phyloP scores from a whole-genome alignment of 2,113 vertebrate genomes.

The Dendrocopos noguchii region DNA sequence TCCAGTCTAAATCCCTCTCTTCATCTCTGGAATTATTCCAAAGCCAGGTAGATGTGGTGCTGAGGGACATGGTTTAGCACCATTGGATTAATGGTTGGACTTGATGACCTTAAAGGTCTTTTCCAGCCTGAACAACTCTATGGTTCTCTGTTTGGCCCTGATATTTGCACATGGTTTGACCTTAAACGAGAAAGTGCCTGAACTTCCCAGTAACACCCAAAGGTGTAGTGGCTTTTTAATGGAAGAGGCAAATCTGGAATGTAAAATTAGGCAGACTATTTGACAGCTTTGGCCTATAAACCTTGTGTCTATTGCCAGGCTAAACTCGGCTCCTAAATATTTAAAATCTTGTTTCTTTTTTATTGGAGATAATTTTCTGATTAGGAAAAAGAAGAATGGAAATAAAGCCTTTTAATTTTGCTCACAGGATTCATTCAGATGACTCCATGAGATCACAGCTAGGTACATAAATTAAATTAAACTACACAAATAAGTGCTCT shows the following conservation, averaged over 20 bases:
- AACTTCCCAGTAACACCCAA: background rate
- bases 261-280: slow-evolving; percentile 38
- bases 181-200: background rate
- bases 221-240: background rate
- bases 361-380: slow-evolving; percentile 24
- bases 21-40: no score
- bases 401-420: slow-evolving; percentile 34
- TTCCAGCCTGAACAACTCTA: no score
- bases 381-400: slow-evolving; percentile 13
- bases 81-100: no score
- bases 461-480: slow-evolving; percentile 33
- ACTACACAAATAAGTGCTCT: background rate
- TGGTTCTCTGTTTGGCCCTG: background rate
- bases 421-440: slow-evolving; percentile 8
- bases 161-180: background rate
- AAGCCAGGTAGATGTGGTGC: no score
- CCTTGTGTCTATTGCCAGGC: background rate
- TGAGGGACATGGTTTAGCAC: no score
- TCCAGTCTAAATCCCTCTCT: no score
- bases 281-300: slow-evolving; percentile 26
- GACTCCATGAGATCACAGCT: background rate
- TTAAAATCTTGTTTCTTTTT: slow-evolving; percentile 61
- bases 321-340: slow-evolving; percentile 43
- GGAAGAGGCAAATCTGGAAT: background rate
- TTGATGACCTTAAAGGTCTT: no score